Percentiles rank a stretch among this genome's conserved stretches.
Conservation (phyloP, 2,797 vertebrate genomes). For the Cryptoprocta ferox region DNA sequence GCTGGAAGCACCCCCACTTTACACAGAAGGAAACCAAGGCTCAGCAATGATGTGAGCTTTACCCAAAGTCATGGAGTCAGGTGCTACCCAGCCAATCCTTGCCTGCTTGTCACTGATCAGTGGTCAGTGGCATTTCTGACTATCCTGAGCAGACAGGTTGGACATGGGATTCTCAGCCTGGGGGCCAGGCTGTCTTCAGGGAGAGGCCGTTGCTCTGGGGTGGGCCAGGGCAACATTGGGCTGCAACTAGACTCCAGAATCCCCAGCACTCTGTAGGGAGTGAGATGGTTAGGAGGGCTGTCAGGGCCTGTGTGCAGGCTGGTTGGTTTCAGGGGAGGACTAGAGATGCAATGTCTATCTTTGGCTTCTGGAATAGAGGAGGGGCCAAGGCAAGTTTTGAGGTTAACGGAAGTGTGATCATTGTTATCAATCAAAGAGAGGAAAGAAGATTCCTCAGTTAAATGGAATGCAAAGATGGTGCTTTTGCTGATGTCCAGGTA, state of each 20-base stretch:
- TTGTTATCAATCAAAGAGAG: background rate
- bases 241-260: background rate
- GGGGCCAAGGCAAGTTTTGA: background rate
- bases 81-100: background rate
- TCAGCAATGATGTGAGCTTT: background rate
- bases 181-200: background rate
- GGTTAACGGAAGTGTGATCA: background rate
- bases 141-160: no score
- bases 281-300: background rate
- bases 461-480: background rate
- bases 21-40: background rate
- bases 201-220: background rate
- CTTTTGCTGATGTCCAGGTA: background rate
- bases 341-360: background rate
- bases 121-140: background rate
- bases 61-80: background rate
- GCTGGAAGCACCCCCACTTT: background rate
- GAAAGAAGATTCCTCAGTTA: background rate
- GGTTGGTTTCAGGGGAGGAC: rapidly evolving
- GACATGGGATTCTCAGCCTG: background rate
- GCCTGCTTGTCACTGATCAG: rapidly evolving
- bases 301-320: background rate
- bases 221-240: no score
- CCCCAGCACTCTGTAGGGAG: no score
- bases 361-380: background rate